Percentiles rank a stretch among this genome's conserved stretches.
These are phyloP conservation scores for Coelopa pilipes DNA, from an alignment of 2,888 invertebrate genomes.

Conservation along the genomic window DNA sequence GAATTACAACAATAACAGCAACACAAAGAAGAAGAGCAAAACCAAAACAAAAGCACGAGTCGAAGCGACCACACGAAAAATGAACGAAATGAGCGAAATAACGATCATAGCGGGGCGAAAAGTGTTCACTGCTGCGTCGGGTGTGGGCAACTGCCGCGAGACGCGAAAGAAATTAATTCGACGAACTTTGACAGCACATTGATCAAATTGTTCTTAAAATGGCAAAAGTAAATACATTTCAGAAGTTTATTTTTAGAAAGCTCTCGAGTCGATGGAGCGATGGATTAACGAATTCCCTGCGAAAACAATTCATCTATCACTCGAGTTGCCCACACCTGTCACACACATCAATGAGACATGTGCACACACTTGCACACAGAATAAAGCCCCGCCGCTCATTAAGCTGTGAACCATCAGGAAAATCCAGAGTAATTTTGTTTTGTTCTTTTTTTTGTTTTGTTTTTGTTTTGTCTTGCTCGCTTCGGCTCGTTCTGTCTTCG, in stretches of 20 bases:
- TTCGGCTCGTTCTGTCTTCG: too few species aligned
- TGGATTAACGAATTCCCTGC: neutral
- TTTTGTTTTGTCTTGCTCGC: neutral
- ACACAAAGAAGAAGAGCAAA: neutral
- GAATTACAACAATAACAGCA: neutral
- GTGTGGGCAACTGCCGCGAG: constrained; percentile 11
- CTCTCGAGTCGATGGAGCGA: too few species aligned
- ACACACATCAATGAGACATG: neutral
- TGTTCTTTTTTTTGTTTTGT: constrained; percentile 14
- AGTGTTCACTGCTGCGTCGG: neutral
- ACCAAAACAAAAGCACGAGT: neutral
- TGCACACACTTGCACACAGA: too few species aligned
- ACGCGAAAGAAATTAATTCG: neutral
- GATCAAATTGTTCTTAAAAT: too few species aligned
- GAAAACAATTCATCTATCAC: neutral
- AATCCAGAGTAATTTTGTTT: constrained; percentile 14
- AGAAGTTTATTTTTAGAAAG: neutral
- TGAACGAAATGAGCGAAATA: neutral
- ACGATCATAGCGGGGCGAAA: neutral
- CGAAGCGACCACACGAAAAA: too few species aligned
- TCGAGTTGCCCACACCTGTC: neutral
- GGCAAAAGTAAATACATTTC: neutral
- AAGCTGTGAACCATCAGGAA: constrained; percentile 8
- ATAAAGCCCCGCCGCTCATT: constrained; percentile 7
- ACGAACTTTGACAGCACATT: neutral